phyloP scores from a whole-genome alignment of 2,113 vertebrate species.

The Sapayoa aenigma region DNA sequence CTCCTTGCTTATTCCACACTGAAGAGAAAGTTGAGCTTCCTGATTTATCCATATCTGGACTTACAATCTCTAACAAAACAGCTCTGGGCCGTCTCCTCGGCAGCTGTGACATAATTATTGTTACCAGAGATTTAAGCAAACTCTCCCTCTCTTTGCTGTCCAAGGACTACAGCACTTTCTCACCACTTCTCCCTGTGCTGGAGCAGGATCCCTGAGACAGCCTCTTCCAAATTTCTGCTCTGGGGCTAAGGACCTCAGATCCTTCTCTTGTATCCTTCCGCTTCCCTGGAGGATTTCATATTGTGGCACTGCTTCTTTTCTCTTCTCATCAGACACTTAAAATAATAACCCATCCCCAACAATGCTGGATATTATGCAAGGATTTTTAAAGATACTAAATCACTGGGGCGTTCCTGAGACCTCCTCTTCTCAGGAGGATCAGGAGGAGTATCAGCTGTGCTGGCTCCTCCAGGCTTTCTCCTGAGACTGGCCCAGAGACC shows the following conservation, averaged over 20 bases:
- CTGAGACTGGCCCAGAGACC: not conserved
- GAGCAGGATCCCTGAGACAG: not conserved
- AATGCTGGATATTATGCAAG: not conserved
- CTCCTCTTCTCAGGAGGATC: not conserved
- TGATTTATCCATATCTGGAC: not conserved
- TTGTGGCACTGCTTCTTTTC: not conserved
- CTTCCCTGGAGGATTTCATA: not conserved
- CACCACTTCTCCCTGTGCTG: not conserved
- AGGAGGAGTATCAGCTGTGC: not conserved
- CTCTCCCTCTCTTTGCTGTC: not conserved
- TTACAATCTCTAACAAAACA: not conserved
- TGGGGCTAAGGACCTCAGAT: not conserved
- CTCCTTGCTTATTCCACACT: not conserved
- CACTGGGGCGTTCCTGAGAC: not conserved
- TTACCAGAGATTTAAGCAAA: constrained; percentile 5
- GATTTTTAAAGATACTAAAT: not conserved
- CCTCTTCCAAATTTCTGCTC: not conserved
- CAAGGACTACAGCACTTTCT: not conserved
- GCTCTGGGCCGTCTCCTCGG: not conserved
- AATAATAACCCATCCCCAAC: not conserved
- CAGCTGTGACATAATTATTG: constrained; percentile 31
- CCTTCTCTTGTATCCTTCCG: not conserved
- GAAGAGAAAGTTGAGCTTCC: not conserved
- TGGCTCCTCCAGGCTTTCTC: not conserved
- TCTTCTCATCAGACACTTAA: not conserved